Conservation (phyloP, 2,888 invertebrate species). For the Athalia circularis region DNA sequence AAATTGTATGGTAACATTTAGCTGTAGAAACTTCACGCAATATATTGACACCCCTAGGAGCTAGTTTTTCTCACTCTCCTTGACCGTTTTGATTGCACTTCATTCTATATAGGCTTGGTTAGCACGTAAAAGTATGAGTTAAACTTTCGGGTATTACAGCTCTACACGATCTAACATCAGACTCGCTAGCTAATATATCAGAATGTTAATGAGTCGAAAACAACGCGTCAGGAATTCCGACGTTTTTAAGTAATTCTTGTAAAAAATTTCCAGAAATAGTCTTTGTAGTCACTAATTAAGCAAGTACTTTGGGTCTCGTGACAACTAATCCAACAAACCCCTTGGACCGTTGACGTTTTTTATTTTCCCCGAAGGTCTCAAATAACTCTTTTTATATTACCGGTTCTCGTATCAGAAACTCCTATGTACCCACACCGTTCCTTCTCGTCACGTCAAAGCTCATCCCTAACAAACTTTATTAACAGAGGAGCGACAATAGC, state of each 20-base stretch:
- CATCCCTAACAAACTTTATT: background rate
- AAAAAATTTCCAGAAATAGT: background rate
- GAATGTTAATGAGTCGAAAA: background rate
- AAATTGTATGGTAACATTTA: constrained; percentile 26
- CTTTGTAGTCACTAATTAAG: background rate
- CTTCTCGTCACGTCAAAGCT: constrained; percentile 1
- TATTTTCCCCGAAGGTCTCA: background rate
- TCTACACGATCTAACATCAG: constrained; percentile 9
- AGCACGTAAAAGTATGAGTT: background rate
- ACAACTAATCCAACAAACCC: too few relatives aligned
- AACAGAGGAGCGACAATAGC: constrained; percentile 28
- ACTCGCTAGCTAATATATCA: background rate
- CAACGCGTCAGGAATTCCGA: constrained; percentile 14
- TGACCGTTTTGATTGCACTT: constrained; percentile 26
- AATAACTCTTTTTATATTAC: background rate
- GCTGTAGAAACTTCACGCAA: constrained; percentile 3
- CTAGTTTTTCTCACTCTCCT: constrained; percentile 12
- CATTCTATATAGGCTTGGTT: constrained; percentile 1
- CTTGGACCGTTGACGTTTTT: background rate
- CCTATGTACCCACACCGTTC: background rate
- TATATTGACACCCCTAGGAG: constrained; percentile 30
- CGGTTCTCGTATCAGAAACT: too few relatives aligned
- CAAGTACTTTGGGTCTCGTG: background rate
- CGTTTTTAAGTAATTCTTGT: background rate
- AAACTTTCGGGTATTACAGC: background rate